These are phyloP conservation scores for Leptinotarsa undecemlineata DNA, from an alignment of 1,140 invertebrate species.

Conservation along the genomic window DNA sequence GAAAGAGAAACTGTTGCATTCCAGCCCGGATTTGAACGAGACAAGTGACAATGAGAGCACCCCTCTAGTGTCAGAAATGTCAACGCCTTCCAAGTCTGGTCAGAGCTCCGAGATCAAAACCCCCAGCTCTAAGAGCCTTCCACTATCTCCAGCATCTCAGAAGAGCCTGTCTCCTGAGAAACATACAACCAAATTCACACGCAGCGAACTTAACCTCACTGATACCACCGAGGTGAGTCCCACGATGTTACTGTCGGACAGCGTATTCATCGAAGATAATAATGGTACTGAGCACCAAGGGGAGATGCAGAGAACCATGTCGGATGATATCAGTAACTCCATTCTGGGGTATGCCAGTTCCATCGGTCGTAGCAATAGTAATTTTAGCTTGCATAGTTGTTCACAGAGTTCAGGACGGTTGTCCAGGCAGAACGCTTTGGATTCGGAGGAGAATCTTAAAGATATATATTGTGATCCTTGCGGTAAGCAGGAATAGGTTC, in stretches of 20 bases:
- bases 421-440: constrained; percentile 51
- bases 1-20: constrained; percentile 57
- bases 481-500: constrained; percentile 27
- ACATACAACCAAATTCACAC: constrained; percentile 24
- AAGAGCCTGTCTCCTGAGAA: constrained; percentile 46
- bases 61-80: constrained; percentile 54
- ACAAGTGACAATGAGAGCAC: constrained; percentile 55
- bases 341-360: constrained; percentile 30
- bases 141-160: constrained; percentile 43
- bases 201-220: constrained; percentile 42
- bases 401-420: constrained; percentile 48
- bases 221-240: constrained; percentile 26
- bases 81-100: constrained; percentile 48
- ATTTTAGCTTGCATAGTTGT: constrained; percentile 38
- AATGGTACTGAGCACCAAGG: neutral
- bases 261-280: constrained; percentile 7
- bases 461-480: constrained; percentile 51
- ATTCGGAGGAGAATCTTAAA: constrained; percentile 47
- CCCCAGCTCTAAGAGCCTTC: constrained; percentile 44
- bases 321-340: constrained; percentile 40
- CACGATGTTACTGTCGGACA: neutral
- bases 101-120: constrained; percentile 45
- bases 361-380: constrained; percentile 29
- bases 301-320: constrained; percentile 41
- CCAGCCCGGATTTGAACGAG: constrained; percentile 50